Evolutionary conservation across 1,140 invertebrate genomes (phyloP).

Genomic region (Papilio polytes): DNA sequence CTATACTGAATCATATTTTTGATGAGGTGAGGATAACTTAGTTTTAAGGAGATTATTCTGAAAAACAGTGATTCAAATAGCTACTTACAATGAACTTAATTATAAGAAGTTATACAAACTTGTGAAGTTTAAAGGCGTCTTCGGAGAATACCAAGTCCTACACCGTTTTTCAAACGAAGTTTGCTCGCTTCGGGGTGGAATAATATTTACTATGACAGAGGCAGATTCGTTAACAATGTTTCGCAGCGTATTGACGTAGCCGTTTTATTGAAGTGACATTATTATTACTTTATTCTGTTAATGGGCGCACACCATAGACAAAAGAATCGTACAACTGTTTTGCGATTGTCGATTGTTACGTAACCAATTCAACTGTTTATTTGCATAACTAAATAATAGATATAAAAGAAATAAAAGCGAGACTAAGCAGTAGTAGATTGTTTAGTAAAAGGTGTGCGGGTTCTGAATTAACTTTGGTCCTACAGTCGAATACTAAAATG

Average conservation of each 20-base stretch:
- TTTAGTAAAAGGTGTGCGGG: no score
- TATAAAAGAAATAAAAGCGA: no score
- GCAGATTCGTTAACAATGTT: constrained; percentile 32
- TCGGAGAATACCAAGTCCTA: constrained; percentile 19
- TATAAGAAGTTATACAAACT: constrained; percentile 25
- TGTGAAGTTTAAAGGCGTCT: constrained; percentile 4
- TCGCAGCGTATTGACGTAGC: constrained; percentile 21
- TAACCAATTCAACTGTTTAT: no score
- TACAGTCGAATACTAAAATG: no score
- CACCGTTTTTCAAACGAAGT: constrained; percentile 33
- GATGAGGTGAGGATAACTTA: no score
- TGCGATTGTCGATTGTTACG: no score
- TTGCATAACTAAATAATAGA: no score
- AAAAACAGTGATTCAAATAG: constrained; percentile 16
- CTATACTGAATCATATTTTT: no score
- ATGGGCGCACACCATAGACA: no score
- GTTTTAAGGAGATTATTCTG: background rate
- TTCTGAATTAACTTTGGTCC: no score
- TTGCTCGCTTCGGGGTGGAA: constrained; percentile 24
- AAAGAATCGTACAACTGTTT: no score
- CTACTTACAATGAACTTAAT: constrained; percentile 1
- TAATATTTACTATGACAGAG: constrained; percentile 32
- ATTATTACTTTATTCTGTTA: constrained; percentile 7
- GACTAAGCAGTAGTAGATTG: no score
- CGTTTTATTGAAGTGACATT: constrained; percentile 17